A percentile compares a stretch with the other conserved stretches of the same genome.
These are phyloP conservation scores for Trachops cirrhosus DNA, from an alignment of 2,797 vertebrate species.

Conservation along the genomic window DNA sequence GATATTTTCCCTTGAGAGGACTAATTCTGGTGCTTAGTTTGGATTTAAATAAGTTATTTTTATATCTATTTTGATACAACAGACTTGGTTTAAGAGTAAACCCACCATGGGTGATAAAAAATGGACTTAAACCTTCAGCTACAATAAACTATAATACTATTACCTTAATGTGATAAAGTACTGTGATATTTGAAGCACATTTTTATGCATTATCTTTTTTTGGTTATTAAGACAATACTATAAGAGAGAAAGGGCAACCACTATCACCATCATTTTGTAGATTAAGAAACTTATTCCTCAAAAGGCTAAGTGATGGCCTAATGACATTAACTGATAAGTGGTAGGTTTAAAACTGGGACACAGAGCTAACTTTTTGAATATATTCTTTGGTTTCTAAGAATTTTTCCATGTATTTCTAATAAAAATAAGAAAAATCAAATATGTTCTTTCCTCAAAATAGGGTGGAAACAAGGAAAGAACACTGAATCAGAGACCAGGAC, in stretches of 20 bases:
- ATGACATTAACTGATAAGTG: not conserved
- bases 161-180: slow-evolving; percentile 42
- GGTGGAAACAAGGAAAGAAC: not conserved
- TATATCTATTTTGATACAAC: not conserved
- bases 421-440: not conserved
- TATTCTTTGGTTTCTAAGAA: slow-evolving; percentile 12
- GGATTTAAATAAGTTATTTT: slow-evolving; percentile 27
- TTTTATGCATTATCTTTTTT: not conserved
- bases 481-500: not conserved
- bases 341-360: slow-evolving; percentile 4
- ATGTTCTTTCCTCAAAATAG: not conserved
- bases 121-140: slow-evolving; percentile 38
- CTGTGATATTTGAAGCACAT: not conserved
- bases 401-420: slow-evolving; percentile 28
- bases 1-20: slow-evolving; percentile 32
- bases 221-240: not conserved
- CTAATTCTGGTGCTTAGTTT: slow-evolving; percentile 15
- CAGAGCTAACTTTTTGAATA: not conserved
- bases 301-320: not conserved
- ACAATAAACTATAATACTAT: not conserved
- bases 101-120: not conserved
- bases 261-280: not conserved
- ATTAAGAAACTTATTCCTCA: not conserved
- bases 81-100: slow-evolving; percentile 40
- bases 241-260: not conserved